Base-by-base conservation (phyloP, 2,888 invertebrate species). In the Melanotus villosus region DNA sequence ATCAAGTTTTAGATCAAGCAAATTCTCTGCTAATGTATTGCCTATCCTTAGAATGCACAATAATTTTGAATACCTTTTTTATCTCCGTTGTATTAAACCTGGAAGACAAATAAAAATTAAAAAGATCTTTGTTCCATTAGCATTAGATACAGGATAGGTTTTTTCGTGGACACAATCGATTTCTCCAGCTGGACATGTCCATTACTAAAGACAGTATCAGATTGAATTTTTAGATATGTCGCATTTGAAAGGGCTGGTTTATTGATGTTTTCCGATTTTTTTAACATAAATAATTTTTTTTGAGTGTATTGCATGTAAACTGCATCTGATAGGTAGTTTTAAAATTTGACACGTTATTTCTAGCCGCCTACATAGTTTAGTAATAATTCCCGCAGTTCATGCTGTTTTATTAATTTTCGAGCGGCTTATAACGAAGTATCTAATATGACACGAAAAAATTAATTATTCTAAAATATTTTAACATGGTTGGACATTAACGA, bases 121-220 rank as follows among this genome's bases (percentile, higher is more conserved):
- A 52, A 52, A 32, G n/a, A n/a, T 52, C 2, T 30, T 21, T 16
- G 30, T 50, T 30, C 47, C 47, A 30, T 50, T 50, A 26, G 26
- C 19, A 45, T 18, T 21, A 19, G 19, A 6, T 26, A 47, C 26
- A 26, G 26, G 12, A 18, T 7, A 18, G 32, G 16, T 47, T 63
- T 63, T 52, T 63, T 38, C 50, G 63, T 30, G 23, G 54, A 62
- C 50, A 50, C 19, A 30, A 18, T 47, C 34, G 32, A 23, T 23
- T n/a, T n/a, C 21, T 41, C 45, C 45, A 30, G 18, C 30, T 57
- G 30, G 54, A 63, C 63, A 63, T 63, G 63, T 41, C 63, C 63
- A 63, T 63, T 63, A 63, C 54, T 16, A 41, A 54, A 23, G 63
- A 63, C 63, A 62, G 62, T n/a, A 54, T 41, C 63, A 45, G 60